phyloP scores from a whole-genome alignment of 2,797 vertebrate species.

The Astyanax mexicanus region DNA sequence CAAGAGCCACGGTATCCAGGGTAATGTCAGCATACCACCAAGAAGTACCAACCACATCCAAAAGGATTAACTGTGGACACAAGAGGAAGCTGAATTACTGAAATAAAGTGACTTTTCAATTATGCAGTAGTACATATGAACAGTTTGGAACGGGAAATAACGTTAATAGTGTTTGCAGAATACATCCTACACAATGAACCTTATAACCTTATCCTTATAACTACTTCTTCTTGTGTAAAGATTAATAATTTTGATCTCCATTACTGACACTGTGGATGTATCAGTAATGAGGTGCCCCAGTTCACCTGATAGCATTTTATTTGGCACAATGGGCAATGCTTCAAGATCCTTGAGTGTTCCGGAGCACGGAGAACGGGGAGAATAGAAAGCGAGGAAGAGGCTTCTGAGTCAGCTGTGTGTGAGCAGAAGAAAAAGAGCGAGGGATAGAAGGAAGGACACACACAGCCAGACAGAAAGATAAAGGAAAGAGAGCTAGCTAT shows the following conservation, averaged over 20 bases:
- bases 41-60: no score
- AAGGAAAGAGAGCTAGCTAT: constrained; percentile 10
- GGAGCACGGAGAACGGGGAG: neutral
- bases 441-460: neutral
- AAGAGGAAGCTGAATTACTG: no score
- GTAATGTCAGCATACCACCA: no score
- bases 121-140: no score
- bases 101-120: no score
- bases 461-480: constrained; percentile 5
- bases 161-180: no score
- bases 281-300: neutral
- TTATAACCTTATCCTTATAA: no score
- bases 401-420: constrained; percentile 18
- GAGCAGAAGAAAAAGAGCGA: constrained; percentile 1
- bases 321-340: constrained; percentile 34
- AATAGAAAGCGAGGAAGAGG: constrained; percentile 5
- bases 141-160: no score
- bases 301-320: constrained; percentile 19
- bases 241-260: neutral
- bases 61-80: no score
- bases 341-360: constrained; percentile 7
- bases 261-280: neutral
- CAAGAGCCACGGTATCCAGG: no score
- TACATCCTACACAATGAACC: no score
- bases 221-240: neutral